Conservation (phyloP, 2,113 vertebrate genomes). For the Cyprinodon tularosa region DNA sequence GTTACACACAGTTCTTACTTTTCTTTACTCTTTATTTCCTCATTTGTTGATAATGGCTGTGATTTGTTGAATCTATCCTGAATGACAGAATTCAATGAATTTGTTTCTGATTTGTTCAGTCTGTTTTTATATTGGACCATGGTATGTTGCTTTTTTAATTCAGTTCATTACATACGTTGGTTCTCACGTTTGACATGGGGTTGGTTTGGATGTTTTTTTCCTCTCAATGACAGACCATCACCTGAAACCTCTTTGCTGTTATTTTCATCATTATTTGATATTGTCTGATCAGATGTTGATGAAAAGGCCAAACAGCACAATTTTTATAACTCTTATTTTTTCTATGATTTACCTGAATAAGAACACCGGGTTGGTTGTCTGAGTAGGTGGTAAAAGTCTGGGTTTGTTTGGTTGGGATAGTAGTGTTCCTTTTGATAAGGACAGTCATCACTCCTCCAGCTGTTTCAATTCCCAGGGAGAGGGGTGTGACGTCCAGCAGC, state of each 20-base stretch:
- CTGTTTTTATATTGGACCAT: too few species aligned
- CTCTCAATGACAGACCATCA: not conserved
- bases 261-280: too few species aligned
- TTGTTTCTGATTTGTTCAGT: too few species aligned
- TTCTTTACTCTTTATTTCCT: too few species aligned
- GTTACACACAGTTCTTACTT: too few species aligned
- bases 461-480: constrained; percentile 89
- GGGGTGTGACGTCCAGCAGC: constrained; percentile 87
- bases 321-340: constrained; percentile 5
- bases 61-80: too few species aligned
- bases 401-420: constrained; percentile 92
- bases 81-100: too few species aligned
- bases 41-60: too few species aligned
- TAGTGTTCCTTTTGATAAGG: constrained; percentile 93
- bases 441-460: constrained; percentile 92
- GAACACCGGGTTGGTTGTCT: constrained; percentile 90
- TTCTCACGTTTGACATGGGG: not conserved
- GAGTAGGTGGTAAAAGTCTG: constrained; percentile 94
- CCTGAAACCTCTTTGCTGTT: not conserved
- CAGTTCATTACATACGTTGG: not conserved
- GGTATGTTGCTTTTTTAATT: too few species aligned
- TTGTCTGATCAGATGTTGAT: not conserved
- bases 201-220: not conserved
- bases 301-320: not conserved
- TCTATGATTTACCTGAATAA: constrained; percentile 80